Evolutionary conservation across 2,888 invertebrate species (phyloP), one percentile per base, ranked within the genome.

Genomic region (Plagiodera versicolora): DNA sequence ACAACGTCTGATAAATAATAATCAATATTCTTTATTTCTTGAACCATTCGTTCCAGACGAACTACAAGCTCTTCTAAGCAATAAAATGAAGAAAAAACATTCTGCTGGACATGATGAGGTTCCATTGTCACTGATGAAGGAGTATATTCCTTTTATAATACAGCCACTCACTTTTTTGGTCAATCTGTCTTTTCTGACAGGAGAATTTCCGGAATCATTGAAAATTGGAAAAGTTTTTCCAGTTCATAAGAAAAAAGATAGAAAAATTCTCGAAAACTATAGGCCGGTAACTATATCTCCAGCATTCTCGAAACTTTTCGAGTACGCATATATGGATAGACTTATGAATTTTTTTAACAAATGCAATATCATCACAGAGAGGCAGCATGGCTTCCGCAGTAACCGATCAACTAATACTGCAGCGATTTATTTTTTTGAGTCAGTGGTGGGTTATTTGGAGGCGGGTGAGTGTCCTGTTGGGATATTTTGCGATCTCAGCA

Each of bases 91-190:
- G 10, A 44, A 16, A 44, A 44, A 44, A 44, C n/a, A 44, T 14
- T 44, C 44, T 44, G n/a, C 44, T 44, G 5, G 44, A 44, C 44
- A 44, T 16, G 44, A 44, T 44, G 44, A 44, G 44, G 44, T 44
- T 44, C 16, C 44, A 44, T 44, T 44, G 44, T 6, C 16, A 8
- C 16, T n/a, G 16, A 14, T 44, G 44, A 44, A 44, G 11, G 14
- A 44, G 44, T 44, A n/a, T 44, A 44, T 44, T 44, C 16, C 28
- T n/a, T 28, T 4, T 8, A 28, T 28, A 28, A 28, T 28, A 28
- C 5, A 28, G 28, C 28, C 44, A 6, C 11, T 44, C 44, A 44
- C 44, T 44, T 16, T 44, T 44, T 44, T 28, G 28, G 11, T 44
- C 44, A 44, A 44, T 44, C 44, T 44, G 10, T 44, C 10, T 44